Evolutionary conservation across 2,113 vertebrate genomes (phyloP).

Genomic region (Nycticorax nycticorax): DNA sequence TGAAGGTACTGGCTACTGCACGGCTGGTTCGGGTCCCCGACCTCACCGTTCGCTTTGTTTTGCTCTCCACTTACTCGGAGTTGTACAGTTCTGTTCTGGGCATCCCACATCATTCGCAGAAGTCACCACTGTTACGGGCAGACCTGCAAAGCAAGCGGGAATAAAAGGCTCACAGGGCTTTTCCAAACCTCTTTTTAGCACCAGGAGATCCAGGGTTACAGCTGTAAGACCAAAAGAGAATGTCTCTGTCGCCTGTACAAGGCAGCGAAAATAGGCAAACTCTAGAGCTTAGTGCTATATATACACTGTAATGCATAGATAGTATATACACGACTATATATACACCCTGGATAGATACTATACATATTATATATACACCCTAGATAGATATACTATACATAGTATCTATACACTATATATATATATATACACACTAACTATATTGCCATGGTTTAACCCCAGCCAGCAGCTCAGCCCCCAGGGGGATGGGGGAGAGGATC

Average conservation of each 20-base stretch:
- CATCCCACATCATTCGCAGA: not conserved
- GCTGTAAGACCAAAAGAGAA: not conserved
- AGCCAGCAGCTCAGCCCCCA: no score
- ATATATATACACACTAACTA: no score
- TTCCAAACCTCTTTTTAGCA: not conserved
- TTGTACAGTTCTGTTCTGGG: conserved; percentile 7
- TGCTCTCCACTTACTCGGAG: not conserved
- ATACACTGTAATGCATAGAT: fast-evolving
- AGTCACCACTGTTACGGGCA: not conserved
- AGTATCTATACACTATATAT: no score
- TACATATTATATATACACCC: no score
- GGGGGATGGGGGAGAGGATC: no score
- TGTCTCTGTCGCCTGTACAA: not conserved
- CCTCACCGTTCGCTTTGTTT: not conserved
- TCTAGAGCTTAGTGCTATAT: not conserved
- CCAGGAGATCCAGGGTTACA: not conserved
- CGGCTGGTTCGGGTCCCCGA: not conserved
- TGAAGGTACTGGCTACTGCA: not conserved
- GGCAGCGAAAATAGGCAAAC: not conserved
- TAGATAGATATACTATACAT: no score
- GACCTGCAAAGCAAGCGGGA: not conserved
- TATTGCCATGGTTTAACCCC: no score
- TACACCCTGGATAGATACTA: no score
- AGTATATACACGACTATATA: not conserved
- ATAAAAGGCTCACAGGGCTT: not conserved